phyloP scores from a whole-genome alignment of 1,140 invertebrate genomes.

The Zaprionus inermis region DNA sequence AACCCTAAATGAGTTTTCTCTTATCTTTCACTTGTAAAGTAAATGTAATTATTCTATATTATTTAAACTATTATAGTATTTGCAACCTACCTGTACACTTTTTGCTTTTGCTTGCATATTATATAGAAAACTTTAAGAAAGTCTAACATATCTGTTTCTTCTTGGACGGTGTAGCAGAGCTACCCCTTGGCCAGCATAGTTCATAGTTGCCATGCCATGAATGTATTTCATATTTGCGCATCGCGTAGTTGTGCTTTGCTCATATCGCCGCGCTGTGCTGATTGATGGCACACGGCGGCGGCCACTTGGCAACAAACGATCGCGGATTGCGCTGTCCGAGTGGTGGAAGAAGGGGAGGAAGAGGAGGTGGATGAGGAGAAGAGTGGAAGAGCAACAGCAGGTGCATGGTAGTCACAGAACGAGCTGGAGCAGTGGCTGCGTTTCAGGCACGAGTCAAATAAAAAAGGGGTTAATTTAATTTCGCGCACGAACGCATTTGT shows the following conservation, averaged over 20 bases:
- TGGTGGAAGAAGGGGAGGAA: constrained; percentile 14
- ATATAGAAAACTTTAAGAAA: not conserved
- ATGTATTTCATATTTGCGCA: constrained; percentile 72
- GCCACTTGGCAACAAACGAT: constrained; percentile 58
- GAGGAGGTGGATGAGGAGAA: not conserved
- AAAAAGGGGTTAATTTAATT: constrained; percentile 82
- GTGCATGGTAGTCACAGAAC: not conserved
- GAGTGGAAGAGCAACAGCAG: not conserved
- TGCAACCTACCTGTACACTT: not conserved
- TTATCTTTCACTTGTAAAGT: too few species aligned
- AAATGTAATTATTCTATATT: too few species aligned
- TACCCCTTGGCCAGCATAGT: constrained; percentile 19
- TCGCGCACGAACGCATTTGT: constrained; percentile 76
- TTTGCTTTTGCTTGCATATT: too few species aligned
- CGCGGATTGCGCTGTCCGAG: constrained; percentile 53
- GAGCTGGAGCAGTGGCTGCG: not conserved
- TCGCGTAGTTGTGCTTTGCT: constrained; percentile 68
- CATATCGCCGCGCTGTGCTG: constrained; percentile 52
- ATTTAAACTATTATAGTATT: not conserved
- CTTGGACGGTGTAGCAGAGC: not conserved
- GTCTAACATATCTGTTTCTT: not conserved
- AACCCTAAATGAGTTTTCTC: too few species aligned
- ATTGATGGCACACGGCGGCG: constrained; percentile 70
- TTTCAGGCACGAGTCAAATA: constrained; percentile 32
- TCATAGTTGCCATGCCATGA: constrained; percentile 47